Conservation (phyloP, 2,888 invertebrate species). For the Pristionchus mayeri region DNA sequence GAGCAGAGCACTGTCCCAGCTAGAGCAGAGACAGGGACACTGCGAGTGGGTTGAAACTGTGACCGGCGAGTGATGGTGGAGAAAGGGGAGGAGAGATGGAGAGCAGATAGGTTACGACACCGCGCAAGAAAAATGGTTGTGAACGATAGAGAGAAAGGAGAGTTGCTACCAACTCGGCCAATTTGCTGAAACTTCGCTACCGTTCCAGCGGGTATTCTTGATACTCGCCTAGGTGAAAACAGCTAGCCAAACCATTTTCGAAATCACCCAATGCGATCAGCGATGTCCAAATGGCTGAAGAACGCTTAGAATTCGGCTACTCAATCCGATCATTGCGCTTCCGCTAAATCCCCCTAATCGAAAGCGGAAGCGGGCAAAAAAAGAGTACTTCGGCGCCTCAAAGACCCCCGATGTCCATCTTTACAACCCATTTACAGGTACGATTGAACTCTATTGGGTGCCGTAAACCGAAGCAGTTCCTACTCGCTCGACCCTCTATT, state of each 20-base stretch:
- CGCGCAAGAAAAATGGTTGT: conserved; percentile 31
- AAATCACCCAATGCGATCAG: too few relatives aligned
- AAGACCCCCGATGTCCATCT: neutral
- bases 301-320: neutral
- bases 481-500: too few relatives aligned
- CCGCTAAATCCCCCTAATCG: too few relatives aligned
- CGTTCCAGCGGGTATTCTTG: neutral
- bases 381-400: conserved; percentile 9
- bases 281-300: too few relatives aligned
- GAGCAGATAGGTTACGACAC: conserved; percentile 17
- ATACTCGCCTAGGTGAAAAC: neutral
- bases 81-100: neutral
- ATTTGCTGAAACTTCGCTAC: neutral
- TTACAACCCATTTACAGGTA: neutral
- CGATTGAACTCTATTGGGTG: neutral
- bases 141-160: neutral
- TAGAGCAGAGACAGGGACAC: neutral
- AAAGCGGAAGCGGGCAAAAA: neutral
- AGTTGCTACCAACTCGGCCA: neutral
- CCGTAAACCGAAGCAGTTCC: too few relatives aligned
- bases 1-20: neutral
- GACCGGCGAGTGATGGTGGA: neutral
- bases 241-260: too few relatives aligned
- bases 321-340: neutral
- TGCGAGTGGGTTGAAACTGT: conserved; percentile 28